Evolutionary conservation across 1,140 invertebrate genomes (phyloP).

Genomic region (Radopholus similis): DNA sequence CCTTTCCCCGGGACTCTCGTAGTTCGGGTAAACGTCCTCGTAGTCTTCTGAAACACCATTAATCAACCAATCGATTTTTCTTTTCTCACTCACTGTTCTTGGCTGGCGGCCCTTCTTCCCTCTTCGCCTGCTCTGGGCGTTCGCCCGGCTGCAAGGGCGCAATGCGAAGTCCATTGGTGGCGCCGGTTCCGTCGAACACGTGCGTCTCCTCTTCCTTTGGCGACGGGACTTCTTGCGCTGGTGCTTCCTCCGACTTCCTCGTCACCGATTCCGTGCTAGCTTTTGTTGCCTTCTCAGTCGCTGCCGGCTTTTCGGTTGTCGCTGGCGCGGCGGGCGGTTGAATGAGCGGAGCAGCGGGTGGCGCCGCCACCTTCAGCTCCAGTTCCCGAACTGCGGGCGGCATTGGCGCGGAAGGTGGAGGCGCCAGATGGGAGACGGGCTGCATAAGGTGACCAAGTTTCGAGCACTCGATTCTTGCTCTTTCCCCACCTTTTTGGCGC

Average conservation of each 20-base stretch:
- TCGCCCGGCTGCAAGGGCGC: not conserved
- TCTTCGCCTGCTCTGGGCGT: constrained; percentile 5
- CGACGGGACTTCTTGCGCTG: not conserved
- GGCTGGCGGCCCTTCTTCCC: not conserved
- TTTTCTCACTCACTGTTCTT: too few relatives aligned
- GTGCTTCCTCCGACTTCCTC: too few relatives aligned
- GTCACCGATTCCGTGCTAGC: too few relatives aligned
- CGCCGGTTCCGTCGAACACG: not conserved
- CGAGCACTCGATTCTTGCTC: constrained; percentile 12
- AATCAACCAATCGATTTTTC: too few relatives aligned
- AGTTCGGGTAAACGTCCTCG: constrained; percentile 32
- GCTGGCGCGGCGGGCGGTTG: too few relatives aligned
- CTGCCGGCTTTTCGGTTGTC: too few relatives aligned
- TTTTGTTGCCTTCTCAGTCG: too few relatives aligned
- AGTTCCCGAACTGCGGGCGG: too few relatives aligned
- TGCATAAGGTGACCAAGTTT: not conserved
- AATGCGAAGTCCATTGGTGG: not conserved
- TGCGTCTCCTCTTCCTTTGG: not conserved
- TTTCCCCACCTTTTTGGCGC: not conserved
- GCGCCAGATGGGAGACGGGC: not conserved
- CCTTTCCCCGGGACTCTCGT: constrained; percentile 12
- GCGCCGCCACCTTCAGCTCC: too few relatives aligned
- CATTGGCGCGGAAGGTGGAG: not conserved
- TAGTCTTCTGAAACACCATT: too few relatives aligned
- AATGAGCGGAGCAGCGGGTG: too few relatives aligned